A percentile compares a stretch with the other conserved stretches of the same genome.
Evolutionary conservation across 1,140 invertebrate genomes (phyloP).

Genomic region (Drosophila persimilis): DNA sequence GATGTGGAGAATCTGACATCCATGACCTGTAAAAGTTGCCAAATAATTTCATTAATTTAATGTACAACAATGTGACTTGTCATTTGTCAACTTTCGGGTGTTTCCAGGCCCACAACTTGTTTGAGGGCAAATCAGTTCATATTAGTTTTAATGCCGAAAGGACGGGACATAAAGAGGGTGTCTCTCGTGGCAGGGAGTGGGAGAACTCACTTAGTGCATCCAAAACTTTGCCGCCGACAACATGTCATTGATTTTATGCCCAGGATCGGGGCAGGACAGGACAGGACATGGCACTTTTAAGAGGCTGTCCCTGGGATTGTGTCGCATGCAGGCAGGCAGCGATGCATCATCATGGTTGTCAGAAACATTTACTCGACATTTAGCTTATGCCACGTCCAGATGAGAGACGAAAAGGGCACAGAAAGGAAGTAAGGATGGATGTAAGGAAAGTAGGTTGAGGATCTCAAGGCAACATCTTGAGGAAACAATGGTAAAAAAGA

Average conservation of each 20-base stretch:
- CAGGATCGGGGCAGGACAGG: slow-evolving; percentile 5
- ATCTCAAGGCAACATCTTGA: background rate
- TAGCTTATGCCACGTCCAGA: slow-evolving; percentile 74
- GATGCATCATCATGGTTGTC: slow-evolving; percentile 60
- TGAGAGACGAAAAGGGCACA: slow-evolving; percentile 4
- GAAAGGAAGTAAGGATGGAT: slow-evolving; percentile 6
- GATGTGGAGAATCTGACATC: slow-evolving; percentile 2
- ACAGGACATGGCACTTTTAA: slow-evolving; percentile 39
- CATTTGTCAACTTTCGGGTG: slow-evolving; percentile 74
- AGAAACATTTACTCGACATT: slow-evolving; percentile 72
- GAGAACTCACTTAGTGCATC: slow-evolving; percentile 60
- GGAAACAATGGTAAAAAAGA: background rate
- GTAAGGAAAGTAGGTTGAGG: slow-evolving; percentile 13
- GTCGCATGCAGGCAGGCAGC: slow-evolving; percentile 38
- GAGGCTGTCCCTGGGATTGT: slow-evolving; percentile 16
- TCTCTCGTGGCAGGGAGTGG: too few species aligned
- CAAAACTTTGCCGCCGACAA: slow-evolving; percentile 64
- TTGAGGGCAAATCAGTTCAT: slow-evolving; percentile 53
- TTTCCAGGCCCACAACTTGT: slow-evolving; percentile 2
- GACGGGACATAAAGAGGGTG: background rate
- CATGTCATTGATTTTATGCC: slow-evolving; percentile 70
- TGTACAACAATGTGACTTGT: slow-evolving; percentile 77
- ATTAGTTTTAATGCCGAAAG: slow-evolving; percentile 60
- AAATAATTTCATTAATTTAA: slow-evolving; percentile 79
- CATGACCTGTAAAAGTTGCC: slow-evolving; percentile 37